A percentile compares a stretch with the other conserved stretches of the same genome.
Evolutionary conservation across 2,888 invertebrate genomes (phyloP).

Genomic region (Philereme transversata): DNA sequence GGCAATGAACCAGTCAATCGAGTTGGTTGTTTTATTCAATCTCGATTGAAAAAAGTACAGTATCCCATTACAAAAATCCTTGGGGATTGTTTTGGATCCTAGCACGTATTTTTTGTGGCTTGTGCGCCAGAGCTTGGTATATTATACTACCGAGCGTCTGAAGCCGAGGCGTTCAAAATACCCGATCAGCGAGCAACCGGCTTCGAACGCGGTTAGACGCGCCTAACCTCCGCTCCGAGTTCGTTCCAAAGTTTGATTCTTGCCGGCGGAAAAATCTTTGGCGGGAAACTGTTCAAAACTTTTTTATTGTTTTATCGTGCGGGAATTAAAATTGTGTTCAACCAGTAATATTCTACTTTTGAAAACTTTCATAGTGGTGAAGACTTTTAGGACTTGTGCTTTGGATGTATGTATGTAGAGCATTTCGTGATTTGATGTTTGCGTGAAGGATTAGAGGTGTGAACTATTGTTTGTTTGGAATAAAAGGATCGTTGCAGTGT

Average conservation of each 20-base stretch:
- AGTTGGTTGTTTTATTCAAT: conserved; percentile 38
- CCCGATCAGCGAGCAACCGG: conserved; percentile 70
- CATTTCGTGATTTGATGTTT: conserved; percentile 48
- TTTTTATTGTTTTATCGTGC: conserved; percentile 26
- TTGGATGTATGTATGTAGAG: conserved; percentile 13
- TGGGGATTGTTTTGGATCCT: conserved; percentile 48
- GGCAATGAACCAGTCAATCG: conserved; percentile 41
- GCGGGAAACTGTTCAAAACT: conserved; percentile 63
- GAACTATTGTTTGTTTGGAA: conserved; percentile 39
- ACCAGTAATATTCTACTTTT: conserved; percentile 19
- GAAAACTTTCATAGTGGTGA: neutral
- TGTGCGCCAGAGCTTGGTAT: conserved; percentile 35
- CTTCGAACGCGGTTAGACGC: conserved; percentile 73
- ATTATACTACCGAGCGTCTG: conserved; percentile 42
- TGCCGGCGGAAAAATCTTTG: conserved; percentile 52
- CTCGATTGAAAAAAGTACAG: conserved; percentile 28
- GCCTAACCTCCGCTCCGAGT: conserved; percentile 40
- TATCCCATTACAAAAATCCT: conserved; percentile 43
- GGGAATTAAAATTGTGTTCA: conserved; percentile 19
- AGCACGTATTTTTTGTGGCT: conserved; percentile 52
- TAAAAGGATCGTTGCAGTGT: conserved; percentile 41
- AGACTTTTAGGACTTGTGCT: conserved; percentile 9
- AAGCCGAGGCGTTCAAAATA: conserved; percentile 63
- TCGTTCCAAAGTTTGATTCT: conserved; percentile 30
- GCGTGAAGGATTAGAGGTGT: conserved; percentile 57